Base-by-base conservation (phyloP, 2,797 vertebrate genomes). In the Tiaroga cobitis region DNA sequence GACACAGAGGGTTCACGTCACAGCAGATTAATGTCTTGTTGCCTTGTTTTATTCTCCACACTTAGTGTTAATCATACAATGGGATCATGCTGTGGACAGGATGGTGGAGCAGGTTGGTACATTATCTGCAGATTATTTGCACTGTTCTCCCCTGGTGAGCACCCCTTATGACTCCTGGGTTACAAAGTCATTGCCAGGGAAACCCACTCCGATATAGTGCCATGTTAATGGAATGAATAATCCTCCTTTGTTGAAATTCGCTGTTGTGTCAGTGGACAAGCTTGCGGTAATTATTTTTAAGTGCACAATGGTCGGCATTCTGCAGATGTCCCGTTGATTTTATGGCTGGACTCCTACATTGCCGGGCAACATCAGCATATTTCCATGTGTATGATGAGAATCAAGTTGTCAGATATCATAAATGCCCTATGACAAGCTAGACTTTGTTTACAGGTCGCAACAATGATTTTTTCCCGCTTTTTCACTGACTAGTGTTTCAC, bases 31-130 rank as follows among this genome's bases (percentile, higher is more conserved):
- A 93, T 90, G 87, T 86, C 86, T 59, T 80, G 72, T 87, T 92
- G 92, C 92, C 91, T 92, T 93, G 91, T 87, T 74, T 90, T 88
- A 91, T 93, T 92, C 91, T 92, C 91, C 92, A 93, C 86, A 88
- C 88, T 91, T 85, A 81, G 72, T 90, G 91, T 90, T 93, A 94
- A 93, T 94, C 93, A 92, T 92, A 87, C 80, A 86, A 87, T 91
- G 90, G 92, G 91, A 92, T 93, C 91, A 87, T 89, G 77, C 81
- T 86, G 56, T 85, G 89, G 90, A 92, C 90, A 90, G 89, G 86
- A 87, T 85, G 82, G 89, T 56, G 87, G 80, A 88, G 89, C 92
- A 87, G 89, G 90, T 87, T 89, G 90, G 86, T 87, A 89, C 91
- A 88, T 81, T 83, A 86, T 89, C 88, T 84, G 51, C 85, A 91